Conservation (phyloP, 2,113 vertebrate genomes). For the Menidia beryllina region DNA sequence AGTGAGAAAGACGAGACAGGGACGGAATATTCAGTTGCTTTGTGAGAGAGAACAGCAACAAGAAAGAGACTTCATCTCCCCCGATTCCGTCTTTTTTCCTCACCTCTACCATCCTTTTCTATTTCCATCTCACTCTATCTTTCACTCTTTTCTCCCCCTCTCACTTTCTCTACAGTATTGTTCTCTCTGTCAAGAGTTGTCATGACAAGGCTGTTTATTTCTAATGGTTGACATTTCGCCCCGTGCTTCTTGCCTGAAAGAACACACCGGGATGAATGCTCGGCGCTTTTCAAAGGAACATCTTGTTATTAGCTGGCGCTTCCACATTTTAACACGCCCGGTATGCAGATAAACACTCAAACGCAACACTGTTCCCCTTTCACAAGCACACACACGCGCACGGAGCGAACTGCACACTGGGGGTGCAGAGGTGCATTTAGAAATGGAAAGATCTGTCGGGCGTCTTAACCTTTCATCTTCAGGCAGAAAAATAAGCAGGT, state of each 20-base stretch:
- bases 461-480: conserved; percentile 68
- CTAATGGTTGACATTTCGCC: conserved; percentile 71
- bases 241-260: conserved; percentile 59
- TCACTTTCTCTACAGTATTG: conserved; percentile 45
- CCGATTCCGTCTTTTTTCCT: conserved; percentile 5
- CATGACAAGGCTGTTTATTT: conserved; percentile 72
- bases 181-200: conserved; percentile 66
- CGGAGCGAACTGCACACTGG: conserved; percentile 1
- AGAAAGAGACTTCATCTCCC: conserved; percentile 45
- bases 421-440: conserved; percentile 60
- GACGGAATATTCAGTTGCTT: conserved; percentile 34
- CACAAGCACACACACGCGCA: neutral
- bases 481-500: conserved; percentile 45
- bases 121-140: conserved; percentile 48
- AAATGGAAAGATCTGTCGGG: conserved; percentile 65
- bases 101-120: conserved; percentile 38
- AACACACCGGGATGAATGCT: conserved; percentile 59
- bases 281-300: conserved; percentile 69
- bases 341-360: conserved; percentile 46
- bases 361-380: conserved; percentile 8
- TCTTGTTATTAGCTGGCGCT: conserved; percentile 66
- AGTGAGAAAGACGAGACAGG: neutral
- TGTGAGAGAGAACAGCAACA: conserved; percentile 21
- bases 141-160: conserved; percentile 34
- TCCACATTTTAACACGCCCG: conserved; percentile 40